phyloP scores from a whole-genome alignment of 2,888 invertebrate genomes.

The Cosmia pyralina region DNA sequence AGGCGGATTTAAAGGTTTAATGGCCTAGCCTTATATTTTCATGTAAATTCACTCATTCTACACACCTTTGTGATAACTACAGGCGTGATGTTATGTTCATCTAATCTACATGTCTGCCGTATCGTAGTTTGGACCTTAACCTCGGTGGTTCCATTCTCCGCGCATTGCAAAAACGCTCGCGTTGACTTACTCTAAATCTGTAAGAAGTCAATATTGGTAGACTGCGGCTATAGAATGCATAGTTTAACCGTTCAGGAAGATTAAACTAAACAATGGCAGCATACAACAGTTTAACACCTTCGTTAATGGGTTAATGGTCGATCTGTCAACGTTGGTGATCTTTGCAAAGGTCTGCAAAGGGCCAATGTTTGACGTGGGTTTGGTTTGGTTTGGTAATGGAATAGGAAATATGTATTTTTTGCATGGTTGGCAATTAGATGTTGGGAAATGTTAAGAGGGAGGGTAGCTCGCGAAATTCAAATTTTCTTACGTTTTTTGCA shows the following conservation, averaged over 20 bases:
- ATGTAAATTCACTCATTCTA: slow-evolving; percentile 6
- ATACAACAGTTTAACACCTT: slow-evolving; percentile 40
- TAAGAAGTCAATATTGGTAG: neutral
- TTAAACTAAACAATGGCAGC: slow-evolving; percentile 35
- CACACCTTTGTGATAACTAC: neutral
- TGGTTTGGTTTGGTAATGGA: slow-evolving; percentile 26
- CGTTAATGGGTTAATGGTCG: slow-evolving; percentile 24
- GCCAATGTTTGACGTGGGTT: slow-evolving; percentile 44
- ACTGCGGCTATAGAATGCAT: neutral
- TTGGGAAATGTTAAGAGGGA: no score
- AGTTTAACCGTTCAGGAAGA: slow-evolving; percentile 8
- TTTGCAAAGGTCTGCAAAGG: slow-evolving; percentile 28
- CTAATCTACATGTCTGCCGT: neutral
- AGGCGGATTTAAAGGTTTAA: no score
- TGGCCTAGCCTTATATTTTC: no score
- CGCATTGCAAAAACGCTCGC: neutral
- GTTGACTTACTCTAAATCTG: neutral
- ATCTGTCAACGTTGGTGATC: slow-evolving; percentile 42
- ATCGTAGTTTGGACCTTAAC: neutral
- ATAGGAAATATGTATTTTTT: neutral
- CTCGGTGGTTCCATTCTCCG: neutral
- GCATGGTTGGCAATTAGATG: no score
- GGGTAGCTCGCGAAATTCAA: no score
- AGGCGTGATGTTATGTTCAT: slow-evolving; percentile 1
- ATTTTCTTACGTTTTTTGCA: no score